Evolutionary conservation across 1,140 invertebrate genomes (phyloP).

Genomic region (Diachasmimorpha longicaudata): DNA sequence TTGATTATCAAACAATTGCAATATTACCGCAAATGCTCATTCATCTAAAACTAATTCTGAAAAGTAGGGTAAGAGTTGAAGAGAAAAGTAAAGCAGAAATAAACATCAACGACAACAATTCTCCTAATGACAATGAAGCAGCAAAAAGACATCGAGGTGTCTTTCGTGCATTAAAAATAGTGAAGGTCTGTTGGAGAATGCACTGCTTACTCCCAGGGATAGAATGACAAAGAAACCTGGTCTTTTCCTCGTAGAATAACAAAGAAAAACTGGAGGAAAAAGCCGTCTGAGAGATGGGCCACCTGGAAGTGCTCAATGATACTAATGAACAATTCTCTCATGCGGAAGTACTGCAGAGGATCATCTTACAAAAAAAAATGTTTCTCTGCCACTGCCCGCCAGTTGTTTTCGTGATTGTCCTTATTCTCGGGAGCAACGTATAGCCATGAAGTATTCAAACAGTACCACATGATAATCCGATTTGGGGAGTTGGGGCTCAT

Average conservation of each 20-base stretch:
- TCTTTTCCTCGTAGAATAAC: background rate
- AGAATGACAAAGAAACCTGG: background rate
- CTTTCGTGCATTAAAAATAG: background rate
- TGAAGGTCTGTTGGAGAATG: background rate
- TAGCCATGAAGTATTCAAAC: background rate
- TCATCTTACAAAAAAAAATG: background rate
- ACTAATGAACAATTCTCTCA: conserved; percentile 15
- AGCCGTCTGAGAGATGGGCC: background rate
- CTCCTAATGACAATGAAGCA: background rate
- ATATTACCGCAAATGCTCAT: background rate
- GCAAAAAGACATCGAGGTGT: background rate
- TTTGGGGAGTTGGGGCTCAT: background rate
- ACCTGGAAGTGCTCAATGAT: conserved; percentile 6
- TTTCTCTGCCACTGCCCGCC: background rate
- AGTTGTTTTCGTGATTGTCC: background rate
- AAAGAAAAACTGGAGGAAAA: conserved; percentile 4
- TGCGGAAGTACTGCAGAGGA: background rate
- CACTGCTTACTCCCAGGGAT: background rate
- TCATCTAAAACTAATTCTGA: background rate
- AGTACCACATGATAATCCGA: background rate
- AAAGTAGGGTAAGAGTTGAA: background rate
- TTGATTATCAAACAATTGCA: conserved; percentile 31
- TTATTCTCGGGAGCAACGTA: background rate
- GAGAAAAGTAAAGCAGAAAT: background rate
- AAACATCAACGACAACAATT: background rate